Conservation (phyloP, 2,797 vertebrate genomes). For the Lacerta agilis region DNA sequence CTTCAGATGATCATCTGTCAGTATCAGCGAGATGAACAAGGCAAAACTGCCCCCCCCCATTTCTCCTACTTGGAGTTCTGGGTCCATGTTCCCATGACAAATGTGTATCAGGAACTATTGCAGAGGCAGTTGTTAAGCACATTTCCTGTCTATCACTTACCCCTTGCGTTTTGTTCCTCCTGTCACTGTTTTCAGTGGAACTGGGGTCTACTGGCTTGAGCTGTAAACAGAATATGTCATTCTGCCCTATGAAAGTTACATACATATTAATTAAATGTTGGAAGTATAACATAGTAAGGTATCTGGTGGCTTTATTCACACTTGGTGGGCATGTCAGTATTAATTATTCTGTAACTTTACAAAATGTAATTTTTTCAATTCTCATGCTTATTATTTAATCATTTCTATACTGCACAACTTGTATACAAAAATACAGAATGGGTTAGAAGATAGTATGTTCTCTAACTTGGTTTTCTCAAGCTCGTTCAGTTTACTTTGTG, state of each 20-base stretch:
- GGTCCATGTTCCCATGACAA: background rate
- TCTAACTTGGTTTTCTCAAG: background rate
- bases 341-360: background rate
- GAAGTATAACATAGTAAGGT: background rate
- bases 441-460: background rate
- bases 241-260: background rate
- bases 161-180: background rate
- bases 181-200: background rate
- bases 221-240: background rate
- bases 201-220: background rate
- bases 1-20: no score
- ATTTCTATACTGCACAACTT: no score
- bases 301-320: background rate
- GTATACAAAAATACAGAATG: no score
- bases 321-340: background rate
- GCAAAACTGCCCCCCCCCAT: background rate
- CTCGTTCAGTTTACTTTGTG: background rate
- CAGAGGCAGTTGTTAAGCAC: background rate
- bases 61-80: background rate
- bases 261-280: background rate
- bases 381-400: no score
- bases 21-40: background rate
- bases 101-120: background rate
- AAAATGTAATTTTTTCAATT: background rate
- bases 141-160: background rate